phyloP scores from a whole-genome alignment of 1,140 invertebrate species.

The Camponotus vicinus region DNA sequence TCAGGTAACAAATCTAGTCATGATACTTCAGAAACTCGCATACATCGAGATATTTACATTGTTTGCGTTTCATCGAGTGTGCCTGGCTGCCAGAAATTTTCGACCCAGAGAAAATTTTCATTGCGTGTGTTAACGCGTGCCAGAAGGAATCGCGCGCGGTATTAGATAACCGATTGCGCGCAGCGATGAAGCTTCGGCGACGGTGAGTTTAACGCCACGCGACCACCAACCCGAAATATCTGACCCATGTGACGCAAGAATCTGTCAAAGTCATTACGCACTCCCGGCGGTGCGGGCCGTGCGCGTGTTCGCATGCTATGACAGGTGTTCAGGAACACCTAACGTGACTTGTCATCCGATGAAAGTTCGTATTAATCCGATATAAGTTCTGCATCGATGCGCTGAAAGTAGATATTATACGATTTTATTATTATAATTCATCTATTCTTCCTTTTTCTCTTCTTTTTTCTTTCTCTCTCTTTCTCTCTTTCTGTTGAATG shows the following conservation, averaged over 20 bases:
- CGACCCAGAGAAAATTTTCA: constrained; percentile 48
- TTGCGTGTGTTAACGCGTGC: constrained; percentile 56
- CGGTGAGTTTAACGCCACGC: constrained; percentile 74
- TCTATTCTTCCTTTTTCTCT: neutral
- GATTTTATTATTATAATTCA: neutral
- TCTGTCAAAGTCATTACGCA: constrained; percentile 71
- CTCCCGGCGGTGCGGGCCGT: constrained; percentile 22
- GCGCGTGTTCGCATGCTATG: constrained; percentile 63
- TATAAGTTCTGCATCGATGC: neutral
- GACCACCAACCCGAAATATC: constrained; percentile 76
- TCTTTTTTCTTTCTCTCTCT: no score
- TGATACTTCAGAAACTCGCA: neutral
- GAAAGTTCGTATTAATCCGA: constrained; percentile 5
- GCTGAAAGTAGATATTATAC: neutral
- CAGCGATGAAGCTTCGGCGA: constrained; percentile 14
- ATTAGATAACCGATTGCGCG: constrained; percentile 70
- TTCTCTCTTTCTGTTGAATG: neutral
- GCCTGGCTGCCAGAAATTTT: constrained; percentile 69
- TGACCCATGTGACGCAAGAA: constrained; percentile 78
- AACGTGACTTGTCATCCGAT: constrained; percentile 47
- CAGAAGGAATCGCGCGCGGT: constrained; percentile 67
- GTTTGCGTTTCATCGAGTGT: constrained; percentile 34
- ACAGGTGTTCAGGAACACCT: constrained; percentile 72
- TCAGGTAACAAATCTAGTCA: neutral
- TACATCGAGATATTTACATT: constrained; percentile 33